These are phyloP conservation scores for Erannis defoliaria DNA, from an alignment of 2,888 invertebrate genomes.

Conservation along the genomic window DNA sequence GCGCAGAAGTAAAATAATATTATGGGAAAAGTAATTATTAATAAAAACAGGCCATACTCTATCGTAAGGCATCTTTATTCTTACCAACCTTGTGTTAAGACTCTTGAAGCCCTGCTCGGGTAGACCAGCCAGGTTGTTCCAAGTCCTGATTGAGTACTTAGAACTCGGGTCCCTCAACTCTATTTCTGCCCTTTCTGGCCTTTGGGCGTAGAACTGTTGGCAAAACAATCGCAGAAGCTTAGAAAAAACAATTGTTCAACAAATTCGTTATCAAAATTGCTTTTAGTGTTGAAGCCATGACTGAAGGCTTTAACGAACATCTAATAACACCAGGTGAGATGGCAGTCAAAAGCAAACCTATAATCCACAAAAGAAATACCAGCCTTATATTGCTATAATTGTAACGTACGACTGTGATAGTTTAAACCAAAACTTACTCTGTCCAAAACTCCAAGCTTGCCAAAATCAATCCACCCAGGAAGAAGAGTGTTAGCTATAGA, in stretches of 20 bases:
- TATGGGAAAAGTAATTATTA: no score
- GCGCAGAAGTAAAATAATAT: no score
- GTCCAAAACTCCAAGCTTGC: slow-evolving; percentile 93
- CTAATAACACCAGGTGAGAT: no score
- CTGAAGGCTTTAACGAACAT: no score
- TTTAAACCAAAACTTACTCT: slow-evolving; percentile 91
- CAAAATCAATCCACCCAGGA: slow-evolving; percentile 93
- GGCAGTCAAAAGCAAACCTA: no score
- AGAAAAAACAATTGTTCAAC: neutral
- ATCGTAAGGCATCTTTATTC: no score
- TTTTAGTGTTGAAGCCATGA: no score
- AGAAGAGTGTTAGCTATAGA: slow-evolving; percentile 90
- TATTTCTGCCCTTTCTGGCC: slow-evolving; percentile 63
- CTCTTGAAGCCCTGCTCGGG: slow-evolving; percentile 89
- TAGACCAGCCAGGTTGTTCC: slow-evolving; percentile 89
- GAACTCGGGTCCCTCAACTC: slow-evolving; percentile 62
- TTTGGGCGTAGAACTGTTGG: slow-evolving; percentile 73
- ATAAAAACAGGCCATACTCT: no score
- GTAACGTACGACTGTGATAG: no score
- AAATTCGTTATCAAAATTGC: no score
- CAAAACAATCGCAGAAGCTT: slow-evolving; percentile 4
- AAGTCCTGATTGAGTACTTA: slow-evolving; percentile 85
- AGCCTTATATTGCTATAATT: no score
- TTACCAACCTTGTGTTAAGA: slow-evolving; percentile 70
- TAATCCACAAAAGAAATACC: neutral